A percentile compares a stretch with the other conserved stretches of the same genome.
phyloP scores from a whole-genome alignment of 2,888 invertebrate species.

The Folsomia manolachei region DNA sequence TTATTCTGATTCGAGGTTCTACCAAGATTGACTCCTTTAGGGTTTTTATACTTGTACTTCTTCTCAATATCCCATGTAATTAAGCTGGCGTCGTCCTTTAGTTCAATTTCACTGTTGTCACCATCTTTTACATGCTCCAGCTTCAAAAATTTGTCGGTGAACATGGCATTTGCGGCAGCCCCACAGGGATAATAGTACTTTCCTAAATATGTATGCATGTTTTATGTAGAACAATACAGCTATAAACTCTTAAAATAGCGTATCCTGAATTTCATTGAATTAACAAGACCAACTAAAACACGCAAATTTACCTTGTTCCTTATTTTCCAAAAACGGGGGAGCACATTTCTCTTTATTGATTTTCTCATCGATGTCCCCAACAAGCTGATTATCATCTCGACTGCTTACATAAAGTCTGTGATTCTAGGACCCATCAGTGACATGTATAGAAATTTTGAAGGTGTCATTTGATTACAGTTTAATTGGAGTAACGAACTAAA shows the following conservation, averaged over 20 bases:
- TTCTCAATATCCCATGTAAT: constrained; percentile 97
- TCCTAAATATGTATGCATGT: too few species aligned
- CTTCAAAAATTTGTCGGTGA: constrained; percentile 45
- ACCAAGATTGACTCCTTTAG: constrained; percentile 55
- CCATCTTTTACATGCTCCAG: constrained; percentile 9
- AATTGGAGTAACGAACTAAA: neutral
- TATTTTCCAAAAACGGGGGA: neutral
- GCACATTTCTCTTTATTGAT: neutral
- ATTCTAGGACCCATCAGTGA: too few species aligned
- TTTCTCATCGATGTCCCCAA: constrained; percentile 64
- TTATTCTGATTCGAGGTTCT: neutral
- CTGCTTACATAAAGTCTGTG: constrained; percentile 97
- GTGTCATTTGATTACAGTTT: neutral
- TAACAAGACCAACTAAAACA: too few species aligned
- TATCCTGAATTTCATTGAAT: too few species aligned
- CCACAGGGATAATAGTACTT: constrained; percentile 90
- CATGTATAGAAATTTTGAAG: neutral
- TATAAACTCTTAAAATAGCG: too few species aligned
- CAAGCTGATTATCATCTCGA: constrained; percentile 80
- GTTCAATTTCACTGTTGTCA: constrained; percentile 64
- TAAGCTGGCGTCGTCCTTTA: constrained; percentile 64
- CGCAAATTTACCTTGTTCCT: too few species aligned
- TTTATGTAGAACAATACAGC: too few species aligned
- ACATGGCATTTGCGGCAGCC: constrained; percentile 85
- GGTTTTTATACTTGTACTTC: constrained; percentile 88